Evolutionary conservation across 2,797 vertebrate genomes (phyloP), one percentile per base, ranked within the genome.

Genomic region (Sebastes kiyomatsui): DNA sequence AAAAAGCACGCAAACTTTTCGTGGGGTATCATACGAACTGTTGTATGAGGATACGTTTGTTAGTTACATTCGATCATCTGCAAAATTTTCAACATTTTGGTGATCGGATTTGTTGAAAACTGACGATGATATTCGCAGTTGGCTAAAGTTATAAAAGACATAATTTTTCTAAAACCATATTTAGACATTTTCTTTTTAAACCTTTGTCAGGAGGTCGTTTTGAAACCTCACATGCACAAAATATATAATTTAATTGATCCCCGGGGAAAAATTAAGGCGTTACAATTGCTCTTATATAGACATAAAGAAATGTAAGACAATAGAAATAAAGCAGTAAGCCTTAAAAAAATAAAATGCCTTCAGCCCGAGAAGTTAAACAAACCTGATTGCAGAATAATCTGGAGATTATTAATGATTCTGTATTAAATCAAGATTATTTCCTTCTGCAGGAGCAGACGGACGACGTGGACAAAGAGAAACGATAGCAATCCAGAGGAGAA

Each of bases 381-480:
- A 80, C 7, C 20, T 12, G 68, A 54, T 18, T 8, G 20, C 52
- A 20, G 22, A 49, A 8, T 30, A 12, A 67, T 71, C 55, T 54
- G 38, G 54, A 52, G 12, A 35, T 27, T 32, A 30, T 69, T 32
- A 9, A 46, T 67, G 30, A 23, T 38, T 7, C 8, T 59, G 7
- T n/a, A 20, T 73, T 60, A 42, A 81, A 60, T 55, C 25, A n/a
- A 13, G 7, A 23, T 75, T 23, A 4, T 60, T 68, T 69, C 23
- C 30, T 38, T 49, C 23, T 16, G 2, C 87, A 94, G 94, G 90
- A 81, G 28, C 61, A 80, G 61, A 77, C 56, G 1, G 87, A 86
- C 27, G 11, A 67, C 30, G 2, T 3, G 66, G 87, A 82, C 67
- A 80, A 77, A 42, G 85, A 86, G 55, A 90, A 92, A 9, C n/a